A percentile compares a stretch with the other conserved stretches of the same genome.
phyloP scores from a whole-genome alignment of 2,797 vertebrate species.

The Ptychobarbus kaznakovi region DNA sequence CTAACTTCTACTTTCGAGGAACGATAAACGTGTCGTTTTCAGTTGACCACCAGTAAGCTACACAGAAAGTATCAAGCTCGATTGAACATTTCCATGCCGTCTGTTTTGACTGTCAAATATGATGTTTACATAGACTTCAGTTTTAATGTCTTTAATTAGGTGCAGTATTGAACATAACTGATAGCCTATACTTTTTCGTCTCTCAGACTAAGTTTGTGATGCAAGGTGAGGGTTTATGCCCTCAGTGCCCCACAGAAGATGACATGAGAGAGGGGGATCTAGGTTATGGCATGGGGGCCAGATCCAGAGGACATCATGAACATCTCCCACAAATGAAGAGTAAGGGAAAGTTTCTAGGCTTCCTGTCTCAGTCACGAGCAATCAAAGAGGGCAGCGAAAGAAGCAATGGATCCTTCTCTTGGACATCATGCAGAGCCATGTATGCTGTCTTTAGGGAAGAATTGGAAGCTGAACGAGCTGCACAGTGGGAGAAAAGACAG shows the following conservation, averaged over 20 bases:
- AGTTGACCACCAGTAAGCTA: neutral
- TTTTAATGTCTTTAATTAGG: neutral
- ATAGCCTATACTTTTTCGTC: neutral
- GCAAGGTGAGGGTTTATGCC: constrained; percentile 59
- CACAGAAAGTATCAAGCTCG: too few relatives aligned
- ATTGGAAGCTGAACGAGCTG: constrained; percentile 50
- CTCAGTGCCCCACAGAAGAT: constrained; percentile 75
- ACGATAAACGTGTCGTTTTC: neutral
- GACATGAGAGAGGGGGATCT: constrained; percentile 89
- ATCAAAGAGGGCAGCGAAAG: constrained; percentile 37
- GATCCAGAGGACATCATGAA: constrained; percentile 68
- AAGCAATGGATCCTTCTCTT: constrained; percentile 54
- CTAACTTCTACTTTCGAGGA: neutral
- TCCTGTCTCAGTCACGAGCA: constrained; percentile 27
- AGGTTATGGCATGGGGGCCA: constrained; percentile 82
- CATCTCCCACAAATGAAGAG: constrained; percentile 46
- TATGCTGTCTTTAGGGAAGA: constrained; percentile 55
- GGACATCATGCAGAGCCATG: constrained; percentile 63
- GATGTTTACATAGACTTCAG: neutral
- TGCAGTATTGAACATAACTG: neutral
- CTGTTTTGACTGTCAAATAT: constrained; percentile 1
- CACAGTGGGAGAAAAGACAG: constrained; percentile 48
- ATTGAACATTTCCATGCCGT: neutral
- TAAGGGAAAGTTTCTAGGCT: constrained; percentile 41
- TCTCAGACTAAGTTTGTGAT: constrained; percentile 52